Evolutionary conservation across 2,797 vertebrate genomes (phyloP).

Genomic region (Crocodylus rhombifer): DNA sequence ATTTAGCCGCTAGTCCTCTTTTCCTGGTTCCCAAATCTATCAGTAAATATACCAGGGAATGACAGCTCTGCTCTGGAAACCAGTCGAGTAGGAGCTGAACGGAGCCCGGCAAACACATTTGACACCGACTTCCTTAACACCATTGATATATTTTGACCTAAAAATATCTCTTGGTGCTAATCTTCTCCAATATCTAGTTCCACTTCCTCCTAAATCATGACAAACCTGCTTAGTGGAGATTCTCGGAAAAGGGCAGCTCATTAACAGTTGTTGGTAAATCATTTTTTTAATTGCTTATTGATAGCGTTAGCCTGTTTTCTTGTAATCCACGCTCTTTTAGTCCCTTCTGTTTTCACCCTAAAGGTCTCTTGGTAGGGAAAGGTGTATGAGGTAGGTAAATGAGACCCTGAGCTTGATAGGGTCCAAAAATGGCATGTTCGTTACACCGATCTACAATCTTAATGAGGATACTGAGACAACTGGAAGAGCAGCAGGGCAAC

Average conservation of each 20-base stretch:
- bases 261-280: conserved; percentile 49
- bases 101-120: neutral
- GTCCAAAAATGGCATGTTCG: neutral
- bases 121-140: neutral
- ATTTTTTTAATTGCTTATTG: conserved; percentile 32
- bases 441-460: neutral
- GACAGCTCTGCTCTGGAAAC: neutral
- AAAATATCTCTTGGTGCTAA: neutral
- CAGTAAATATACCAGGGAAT: neutral
- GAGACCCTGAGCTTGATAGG: no score
- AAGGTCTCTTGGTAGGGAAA: neutral
- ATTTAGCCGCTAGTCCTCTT: no score
- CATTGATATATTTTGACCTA: neutral
- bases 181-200: neutral
- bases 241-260: neutral
- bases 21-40: no score
- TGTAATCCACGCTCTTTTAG: neutral
- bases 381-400: neutral
- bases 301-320: conserved; percentile 42
- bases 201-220: neutral
- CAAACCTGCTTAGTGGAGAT: neutral
- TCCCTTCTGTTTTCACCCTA: conserved; percentile 21
- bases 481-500: neutral
- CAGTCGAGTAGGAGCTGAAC: neutral
- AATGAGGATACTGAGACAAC: neutral